Percentiles rank a stretch among this genome's conserved stretches.
Conservation (phyloP, 2,888 invertebrate species). For the Caenorhabditis wallacei region DNA sequence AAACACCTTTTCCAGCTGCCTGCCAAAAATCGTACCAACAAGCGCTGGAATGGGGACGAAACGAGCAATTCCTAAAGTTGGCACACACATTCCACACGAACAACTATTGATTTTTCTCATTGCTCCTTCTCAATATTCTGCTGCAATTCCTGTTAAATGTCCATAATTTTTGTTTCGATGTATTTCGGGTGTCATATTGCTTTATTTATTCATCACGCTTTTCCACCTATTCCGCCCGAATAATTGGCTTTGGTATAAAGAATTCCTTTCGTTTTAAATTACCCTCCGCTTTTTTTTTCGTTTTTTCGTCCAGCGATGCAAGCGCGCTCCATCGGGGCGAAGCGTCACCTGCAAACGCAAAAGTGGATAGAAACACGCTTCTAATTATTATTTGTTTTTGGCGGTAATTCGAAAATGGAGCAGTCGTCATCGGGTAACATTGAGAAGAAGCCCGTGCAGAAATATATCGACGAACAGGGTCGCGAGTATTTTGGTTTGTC, state of each 20-base stretch:
- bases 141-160: conserved; percentile 12
- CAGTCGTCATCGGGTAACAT: conserved; percentile 1
- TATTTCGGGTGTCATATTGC: conserved; percentile 22
- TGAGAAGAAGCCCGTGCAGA: conserved; percentile 1
- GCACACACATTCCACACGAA: conserved; percentile 71
- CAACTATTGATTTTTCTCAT: conserved; percentile 56
- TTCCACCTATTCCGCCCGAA: background rate
- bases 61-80: conserved; percentile 70
- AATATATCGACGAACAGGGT: conserved; percentile 37
- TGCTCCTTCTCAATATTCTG: background rate
- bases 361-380: conserved; percentile 44
- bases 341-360: conserved; percentile 21
- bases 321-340: conserved; percentile 24
- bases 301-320: background rate
- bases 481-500: conserved; percentile 3
- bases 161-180: background rate
- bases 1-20: conserved; percentile 22
- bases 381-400: conserved; percentile 1
- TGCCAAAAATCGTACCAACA: conserved; percentile 64
- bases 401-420: conserved; percentile 37
- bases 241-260: background rate
- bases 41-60: conserved; percentile 68
- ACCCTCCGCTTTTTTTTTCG: background rate
- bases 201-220: background rate
- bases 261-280: conserved; percentile 1